Percentiles rank a stretch among this genome's conserved stretches.
Conservation (phyloP, 2,113 vertebrate genomes). For the Ammodytes dubius region DNA sequence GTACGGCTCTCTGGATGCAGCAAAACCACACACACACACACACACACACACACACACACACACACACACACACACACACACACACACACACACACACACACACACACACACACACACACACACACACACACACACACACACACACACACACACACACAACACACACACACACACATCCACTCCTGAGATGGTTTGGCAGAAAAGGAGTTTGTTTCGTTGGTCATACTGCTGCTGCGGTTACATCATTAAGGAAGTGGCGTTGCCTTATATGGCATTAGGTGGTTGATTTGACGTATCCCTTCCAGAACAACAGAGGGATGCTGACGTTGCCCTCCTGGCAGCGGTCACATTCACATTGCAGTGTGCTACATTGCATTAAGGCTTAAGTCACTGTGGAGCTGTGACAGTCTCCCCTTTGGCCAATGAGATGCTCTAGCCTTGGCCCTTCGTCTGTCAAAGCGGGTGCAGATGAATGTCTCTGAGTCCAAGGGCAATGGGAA, state of each 20-base stretch:
- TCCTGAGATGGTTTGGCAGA: background rate
- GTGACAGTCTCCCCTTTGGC: constrained; percentile 17
- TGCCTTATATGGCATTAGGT: constrained; percentile 25
- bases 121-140: background rate
- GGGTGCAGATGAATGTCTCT: constrained; percentile 28
- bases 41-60: constrained; percentile 15
- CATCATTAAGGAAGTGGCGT: constrained; percentile 42
- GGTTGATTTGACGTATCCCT: constrained; percentile 4
- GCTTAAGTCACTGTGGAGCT: constrained; percentile 11
- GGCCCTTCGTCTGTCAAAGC: constrained; percentile 24
- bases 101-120: constrained; percentile 23
- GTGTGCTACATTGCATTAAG: constrained; percentile 23
- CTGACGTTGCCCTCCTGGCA: constrained; percentile 25
- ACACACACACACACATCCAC: constrained; percentile 4
- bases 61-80: constrained; percentile 1
- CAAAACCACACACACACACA: constrained; percentile 26
- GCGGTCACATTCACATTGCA: constrained; percentile 1
- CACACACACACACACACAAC: constrained; percentile 24
- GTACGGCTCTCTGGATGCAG: constrained; percentile 61
- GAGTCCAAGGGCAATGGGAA: constrained; percentile 46
- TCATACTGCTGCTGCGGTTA: constrained; percentile 26
- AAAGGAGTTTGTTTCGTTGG: constrained; percentile 13
- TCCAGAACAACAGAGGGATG: constrained; percentile 1
- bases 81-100: constrained; percentile 1
- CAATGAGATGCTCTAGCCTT: constrained; percentile 11